Evolutionary conservation across 2,113 vertebrate species (phyloP), one percentile per base, ranked within the genome.

Genomic region (Toxostoma redivivum): DNA sequence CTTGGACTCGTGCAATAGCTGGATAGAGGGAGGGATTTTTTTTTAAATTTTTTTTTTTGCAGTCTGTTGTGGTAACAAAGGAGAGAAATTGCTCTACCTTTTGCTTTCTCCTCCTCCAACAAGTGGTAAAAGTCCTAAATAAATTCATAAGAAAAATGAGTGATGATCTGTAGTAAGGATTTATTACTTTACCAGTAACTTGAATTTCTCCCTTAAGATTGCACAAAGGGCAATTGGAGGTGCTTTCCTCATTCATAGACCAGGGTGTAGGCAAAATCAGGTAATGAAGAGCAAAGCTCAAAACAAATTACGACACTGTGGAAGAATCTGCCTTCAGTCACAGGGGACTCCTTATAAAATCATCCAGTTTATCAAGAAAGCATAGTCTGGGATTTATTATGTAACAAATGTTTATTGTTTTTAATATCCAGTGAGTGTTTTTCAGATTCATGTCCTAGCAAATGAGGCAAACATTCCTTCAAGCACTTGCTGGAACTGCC

Each of bases 141-240:
- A 72, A 47, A 78, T 65, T 91, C 3, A 38, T 54, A 64, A 67
- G 56, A 88, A 93, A 96, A 94, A 78, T 70, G 77, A 93, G 78
- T 86, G 90, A 92, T 94, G 94, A 97, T 69, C 71, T 88, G 88
- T 17, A n/a, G 48, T 77, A 60, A 88, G 53, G 88, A 94, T 90
- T 96, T 96, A 95, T 96, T 88, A 48, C 64, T 92, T 91, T 87
- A 74, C 70, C 64, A 56, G 72, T 88, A 94, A 74, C 94, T 95
- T 78, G 78, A 91, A 93, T 94, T 93, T 96, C 78, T 93, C 90
- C 44, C 94, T 64, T 23, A 33, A 62, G 93, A 72, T 70, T 85
- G 60, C 42, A 66, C 38, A 73, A 58, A 50, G 54, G 64, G 44
- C 51, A 73, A 4, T 44, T 66, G 77, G 14, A 90, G 42, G 9